Conservation (phyloP, 2,113 vertebrate species). For the Empidonax alnorum region DNA sequence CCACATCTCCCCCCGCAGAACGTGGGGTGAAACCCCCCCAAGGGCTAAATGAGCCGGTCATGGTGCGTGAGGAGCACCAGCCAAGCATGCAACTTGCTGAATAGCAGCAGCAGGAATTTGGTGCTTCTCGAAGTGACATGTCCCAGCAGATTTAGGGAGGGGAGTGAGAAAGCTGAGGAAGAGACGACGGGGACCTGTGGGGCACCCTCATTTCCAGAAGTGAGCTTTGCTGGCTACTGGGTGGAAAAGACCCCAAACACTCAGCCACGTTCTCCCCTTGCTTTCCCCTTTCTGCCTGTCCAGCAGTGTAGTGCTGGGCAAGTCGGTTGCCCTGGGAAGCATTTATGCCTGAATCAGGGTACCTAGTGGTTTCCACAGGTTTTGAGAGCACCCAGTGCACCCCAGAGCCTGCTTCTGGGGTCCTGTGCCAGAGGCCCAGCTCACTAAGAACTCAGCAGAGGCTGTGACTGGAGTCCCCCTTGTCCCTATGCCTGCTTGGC, state of each 20-base stretch:
- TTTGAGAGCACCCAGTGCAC: fast-evolving
- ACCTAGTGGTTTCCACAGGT: not conserved
- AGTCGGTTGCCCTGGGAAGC: fast-evolving
- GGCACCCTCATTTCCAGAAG: not conserved
- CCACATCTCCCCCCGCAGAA: not conserved
- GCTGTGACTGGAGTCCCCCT: fast-evolving
- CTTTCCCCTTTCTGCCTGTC: not conserved
- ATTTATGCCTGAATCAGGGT: fast-evolving
- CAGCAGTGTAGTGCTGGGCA: fast-evolving
- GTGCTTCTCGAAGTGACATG: fast-evolving
- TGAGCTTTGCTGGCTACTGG: not conserved
- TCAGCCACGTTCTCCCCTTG: fast-evolving
- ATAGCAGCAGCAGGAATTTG: fast-evolving
- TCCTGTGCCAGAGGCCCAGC: not conserved
- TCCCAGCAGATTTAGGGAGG: not conserved
- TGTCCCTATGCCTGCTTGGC: fast-evolving
- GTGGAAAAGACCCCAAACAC: not conserved
- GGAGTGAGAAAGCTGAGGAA: not conserved
- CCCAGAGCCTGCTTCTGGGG: not conserved
- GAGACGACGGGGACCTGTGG: not conserved
- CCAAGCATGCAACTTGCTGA: fast-evolving
- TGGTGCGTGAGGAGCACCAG: fast-evolving
- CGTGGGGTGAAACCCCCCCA: not conserved
- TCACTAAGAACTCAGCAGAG: not conserved
- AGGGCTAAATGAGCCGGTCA: not conserved